These are phyloP conservation scores for Biston betularia DNA, from an alignment of 2,888 invertebrate species.

Conservation along the genomic window DNA sequence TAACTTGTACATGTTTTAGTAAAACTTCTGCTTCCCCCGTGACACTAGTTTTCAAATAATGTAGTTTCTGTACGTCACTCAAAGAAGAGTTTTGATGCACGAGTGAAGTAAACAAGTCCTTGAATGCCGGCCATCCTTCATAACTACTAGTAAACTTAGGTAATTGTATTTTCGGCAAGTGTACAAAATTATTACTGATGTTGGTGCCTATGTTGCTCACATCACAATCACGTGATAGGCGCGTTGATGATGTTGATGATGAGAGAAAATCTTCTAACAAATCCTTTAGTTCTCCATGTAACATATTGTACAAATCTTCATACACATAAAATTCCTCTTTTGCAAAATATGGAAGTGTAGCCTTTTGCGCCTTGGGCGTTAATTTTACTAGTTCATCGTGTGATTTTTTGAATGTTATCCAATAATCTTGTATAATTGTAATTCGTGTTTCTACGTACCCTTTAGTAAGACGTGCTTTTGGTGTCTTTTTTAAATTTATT, in stretches of 20 bases:
- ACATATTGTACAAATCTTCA: neutral
- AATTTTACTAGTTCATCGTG: neutral
- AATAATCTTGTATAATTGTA: neutral
- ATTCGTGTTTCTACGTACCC: neutral
- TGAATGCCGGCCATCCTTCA: slow-evolving; percentile 1
- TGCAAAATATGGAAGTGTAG: neutral
- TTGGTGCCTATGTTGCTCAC: neutral
- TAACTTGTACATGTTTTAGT: neutral
- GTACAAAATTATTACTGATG: neutral
- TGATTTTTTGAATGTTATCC: neutral
- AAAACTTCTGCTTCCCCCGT: neutral
- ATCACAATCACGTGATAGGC: neutral
- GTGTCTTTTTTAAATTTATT: neutral
- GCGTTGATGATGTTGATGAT: neutral
- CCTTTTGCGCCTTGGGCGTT: neutral
- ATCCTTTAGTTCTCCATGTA: slow-evolving; percentile 1
- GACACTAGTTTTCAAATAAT: neutral
- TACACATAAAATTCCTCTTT: neutral
- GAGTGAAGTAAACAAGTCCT: neutral
- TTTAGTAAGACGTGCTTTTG: neutral
- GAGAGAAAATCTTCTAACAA: neutral
- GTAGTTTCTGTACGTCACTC: slow-evolving; percentile 1
- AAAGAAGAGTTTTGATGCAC: neutral
- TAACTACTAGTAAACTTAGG: neutral
- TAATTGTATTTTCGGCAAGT: neutral